A percentile compares a stretch with the other conserved stretches of the same genome.
Evolutionary conservation across 1,140 invertebrate species (phyloP).

Genomic region (Scaptomyza hsui): DNA sequence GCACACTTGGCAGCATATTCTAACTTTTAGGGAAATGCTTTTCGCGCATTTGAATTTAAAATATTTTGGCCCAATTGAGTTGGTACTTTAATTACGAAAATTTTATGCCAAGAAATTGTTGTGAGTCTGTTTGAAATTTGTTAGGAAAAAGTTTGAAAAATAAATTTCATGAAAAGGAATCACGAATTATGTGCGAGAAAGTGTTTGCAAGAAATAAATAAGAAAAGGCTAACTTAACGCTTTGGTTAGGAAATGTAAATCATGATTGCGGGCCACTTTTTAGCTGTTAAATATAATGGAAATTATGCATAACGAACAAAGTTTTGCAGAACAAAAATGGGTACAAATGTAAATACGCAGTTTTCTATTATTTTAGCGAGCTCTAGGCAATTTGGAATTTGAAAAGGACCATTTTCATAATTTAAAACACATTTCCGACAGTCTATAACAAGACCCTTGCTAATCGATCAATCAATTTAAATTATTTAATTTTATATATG

Average conservation of each 20-base stretch:
- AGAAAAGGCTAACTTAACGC: not conserved
- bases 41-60: constrained; percentile 13
- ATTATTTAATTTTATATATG: constrained; percentile 3
- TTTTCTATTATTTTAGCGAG: not conserved
- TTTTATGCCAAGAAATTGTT: constrained; percentile 20
- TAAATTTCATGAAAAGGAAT: constrained; percentile 12
- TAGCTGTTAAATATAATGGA: not conserved
- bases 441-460: not conserved
- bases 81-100: constrained; percentile 27
- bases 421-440: not conserved
- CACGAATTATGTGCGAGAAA: not conserved
- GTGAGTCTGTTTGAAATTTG: constrained; percentile 18
- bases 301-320: not conserved
- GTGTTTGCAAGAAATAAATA: not conserved
- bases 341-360: not conserved
- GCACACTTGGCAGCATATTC: not conserved
- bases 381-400: not conserved
- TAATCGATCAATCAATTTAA: constrained; percentile 35
- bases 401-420: not conserved
- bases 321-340: not conserved
- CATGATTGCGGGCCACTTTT: constrained; percentile 2
- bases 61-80: constrained; percentile 2
- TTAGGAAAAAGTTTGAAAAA: constrained; percentile 12
- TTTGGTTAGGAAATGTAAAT: not conserved
- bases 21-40: constrained; percentile 13